Evolutionary conservation across 2,888 invertebrate genomes (phyloP), one percentile per base, ranked within the genome.

Genomic region (Andrena hattorfiana): DNA sequence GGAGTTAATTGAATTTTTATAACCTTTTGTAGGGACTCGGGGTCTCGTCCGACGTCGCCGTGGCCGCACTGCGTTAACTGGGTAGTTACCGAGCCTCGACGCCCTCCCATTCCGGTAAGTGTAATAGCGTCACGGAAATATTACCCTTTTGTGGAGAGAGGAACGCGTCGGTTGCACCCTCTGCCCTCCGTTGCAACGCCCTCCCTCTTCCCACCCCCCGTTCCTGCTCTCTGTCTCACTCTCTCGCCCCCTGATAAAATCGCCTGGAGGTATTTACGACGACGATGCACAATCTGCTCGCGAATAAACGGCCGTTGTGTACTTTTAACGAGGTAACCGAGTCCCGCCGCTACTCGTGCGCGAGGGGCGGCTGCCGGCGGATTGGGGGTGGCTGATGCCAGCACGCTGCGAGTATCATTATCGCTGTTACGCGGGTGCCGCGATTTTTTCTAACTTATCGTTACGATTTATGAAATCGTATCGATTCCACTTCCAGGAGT

Each of bases 1-100:
- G 68, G 89, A 88, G 91, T 92, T 91, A 91, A 92, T 92, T 92
- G 92, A 92, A 92, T 92, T 92, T 92, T 92, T 91, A 91, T 91
- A 92, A 91, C 90, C 86, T 85, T 88, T 87, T 82, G 87, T 86
- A 83, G 88, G 87, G 79, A 54, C 85, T 70, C 26, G 56, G 75
- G 59, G 54, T 64, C 83, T 72, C 70, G 78, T 77, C 85, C 81
- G 77, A 80, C 87, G 87, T 83, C 79, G 68, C 77, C 84, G 84
- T 76, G 67, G 79, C 72, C 80, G 87, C 86, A 88, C 87, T 89
- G 90, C 91, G 91, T 90, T 92, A 91, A 91, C 90, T 85, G 90
- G 90, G 87, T 90, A 89, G 91, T 90, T 91, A 89, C 88, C 87
- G 86, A 84, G 88, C 84, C 86, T 85, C 86, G 83, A 69, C 84